Evolutionary conservation across 2,888 invertebrate genomes (phyloP), one percentile per base, ranked within the genome.

Genomic region (Melanotus villosus): DNA sequence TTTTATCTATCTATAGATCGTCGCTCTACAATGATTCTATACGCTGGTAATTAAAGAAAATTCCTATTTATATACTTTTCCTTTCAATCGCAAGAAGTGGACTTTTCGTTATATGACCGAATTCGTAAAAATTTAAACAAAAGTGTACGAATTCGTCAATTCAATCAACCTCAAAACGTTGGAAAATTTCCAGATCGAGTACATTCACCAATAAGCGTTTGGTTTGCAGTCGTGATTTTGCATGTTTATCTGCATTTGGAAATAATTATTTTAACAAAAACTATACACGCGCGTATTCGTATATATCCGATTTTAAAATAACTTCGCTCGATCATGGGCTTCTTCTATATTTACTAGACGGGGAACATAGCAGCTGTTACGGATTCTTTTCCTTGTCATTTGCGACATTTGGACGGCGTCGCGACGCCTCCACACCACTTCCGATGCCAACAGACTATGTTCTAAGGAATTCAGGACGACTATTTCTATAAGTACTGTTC

Each of bases 381-480:
- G 72, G 77, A 80, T 80, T 79, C 79, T 78, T 80, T 75, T 76
- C 71, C 74, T 73, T 77, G 79, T 78, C 77, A 76, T 69, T 77
- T 77, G 74, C 78, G 79, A 78, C 77, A 80, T 77, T 78, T 78
- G 76, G 78, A 78, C 76, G 78, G 76, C 71, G 76, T 71, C 74
- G 75, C 74, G 77, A 77, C 80, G 76, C 78, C 79, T 76, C 77
- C 73, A 68, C 76, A 70, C 47, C 50, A 58, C 65, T 77, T 74
- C 75, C 74, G 75, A 70, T 75, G 76, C 74, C 76, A 76, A 71
- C 73, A 70, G 65, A 68, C 72, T 63, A 38, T 54, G 63, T 54
- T 60, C 43, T 26, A 69, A 65, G 56, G 64, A 69, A 69, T 69
- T 59, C 59, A 41, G 64, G 69, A 43, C 64, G 50, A 54, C 69